Base-by-base conservation (phyloP, 2,888 invertebrate genomes). In the Drosophila acutilabella region DNA sequence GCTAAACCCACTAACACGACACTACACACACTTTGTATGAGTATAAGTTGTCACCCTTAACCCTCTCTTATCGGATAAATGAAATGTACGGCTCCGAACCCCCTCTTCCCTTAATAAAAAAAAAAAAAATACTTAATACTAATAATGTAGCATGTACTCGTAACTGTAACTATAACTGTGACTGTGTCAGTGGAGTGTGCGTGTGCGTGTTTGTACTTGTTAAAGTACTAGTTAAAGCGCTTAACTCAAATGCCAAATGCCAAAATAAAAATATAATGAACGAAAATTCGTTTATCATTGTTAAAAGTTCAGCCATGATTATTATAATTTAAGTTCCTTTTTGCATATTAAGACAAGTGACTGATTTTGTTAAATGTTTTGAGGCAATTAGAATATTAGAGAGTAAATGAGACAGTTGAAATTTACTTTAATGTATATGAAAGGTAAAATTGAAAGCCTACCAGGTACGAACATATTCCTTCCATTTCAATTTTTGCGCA, bases 351-450 rank as follows among this genome's bases (percentile, higher is more conserved):
- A 64, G 80, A 51, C 77, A 88, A 80, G 75, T 71, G 89, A 90
- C 89, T 90, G 91, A 90, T 88, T 89, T 89, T 87, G 80, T 90
- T 90, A 80, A 82, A 76, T 87, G 75, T 83, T 86, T 85, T 82
- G 78, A 86, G 48, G 71, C 67, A 83, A 83, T 64, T 79, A 75
- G 79, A 30, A 30, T 44, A 41, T 54, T 57, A 77, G 58, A 26
- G 54, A 60, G 41, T 48, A 36, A 44, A 45, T 52, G 40, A 48
- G 16, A 58, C 36, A 57, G 58, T 87, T 79, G 57, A 77, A 74
- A 62, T 77, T 66, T 67, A 78, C 69, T 74, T 57, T 76, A 64
- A 50, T 48, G 64, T 26, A 58, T 71, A 82, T 73, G 53, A 74
- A 62, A 66, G 59, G 71, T 64, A 73, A 78, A 57, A 62, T 52